phyloP scores from a whole-genome alignment of 1,140 invertebrate genomes.

The Dufourea novaeangliae region DNA sequence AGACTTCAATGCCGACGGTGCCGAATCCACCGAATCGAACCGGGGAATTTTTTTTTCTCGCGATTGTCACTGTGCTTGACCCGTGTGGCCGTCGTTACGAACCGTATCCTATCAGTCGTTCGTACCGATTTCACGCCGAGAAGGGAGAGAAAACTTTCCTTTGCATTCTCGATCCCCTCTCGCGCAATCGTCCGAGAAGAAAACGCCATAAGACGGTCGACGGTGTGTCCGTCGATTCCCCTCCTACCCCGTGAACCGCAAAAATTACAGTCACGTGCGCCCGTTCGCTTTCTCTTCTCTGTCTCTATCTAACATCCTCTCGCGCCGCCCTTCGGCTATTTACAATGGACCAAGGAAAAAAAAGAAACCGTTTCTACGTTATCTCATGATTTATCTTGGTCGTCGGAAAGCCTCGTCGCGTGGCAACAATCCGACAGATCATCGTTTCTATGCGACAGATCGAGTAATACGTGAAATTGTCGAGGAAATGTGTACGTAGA shows the following conservation, averaged over 20 bases:
- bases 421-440: too few species aligned
- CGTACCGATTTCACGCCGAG: conserved; percentile 45
- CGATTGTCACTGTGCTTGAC: conserved; percentile 31
- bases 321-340: conserved; percentile 62
- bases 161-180: conserved; percentile 40
- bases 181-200: conserved; percentile 26
- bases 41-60: not conserved
- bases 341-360: conserved; percentile 70
- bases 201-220: conserved; percentile 30
- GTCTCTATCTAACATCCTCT: conserved; percentile 51
- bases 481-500: too few species aligned
- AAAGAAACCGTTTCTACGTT: conserved; percentile 50
- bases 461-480: too few species aligned
- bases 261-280: conserved; percentile 48
- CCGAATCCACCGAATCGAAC: not conserved
- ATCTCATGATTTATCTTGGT: conserved; percentile 15
- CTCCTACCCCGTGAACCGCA: conserved; percentile 30
- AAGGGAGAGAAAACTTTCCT: conserved; percentile 46
- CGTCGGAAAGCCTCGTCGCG: not conserved
- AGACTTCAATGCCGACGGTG: not conserved
- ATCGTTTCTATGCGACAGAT: too few species aligned
- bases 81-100: not conserved
- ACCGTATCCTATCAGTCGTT: conserved; percentile 17
- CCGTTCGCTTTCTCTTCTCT: conserved; percentile 47
- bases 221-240: conserved; percentile 47